A percentile compares a stretch with the other conserved stretches of the same genome.
Conservation (phyloP, 2,888 invertebrate genomes). For the Aleiodes leptofemur region DNA sequence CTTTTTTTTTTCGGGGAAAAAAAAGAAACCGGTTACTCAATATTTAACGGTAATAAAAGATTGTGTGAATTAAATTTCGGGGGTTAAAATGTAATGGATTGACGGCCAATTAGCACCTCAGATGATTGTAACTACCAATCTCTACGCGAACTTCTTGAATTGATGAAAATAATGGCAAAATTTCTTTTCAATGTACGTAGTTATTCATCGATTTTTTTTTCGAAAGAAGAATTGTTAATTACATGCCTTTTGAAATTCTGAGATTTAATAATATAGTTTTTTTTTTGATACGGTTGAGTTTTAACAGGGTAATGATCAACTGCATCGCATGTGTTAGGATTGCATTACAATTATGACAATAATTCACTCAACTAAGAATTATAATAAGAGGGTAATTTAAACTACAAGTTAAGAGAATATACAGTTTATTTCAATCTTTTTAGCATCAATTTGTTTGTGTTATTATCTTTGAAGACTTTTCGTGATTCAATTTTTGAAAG, state of each 20-base stretch:
- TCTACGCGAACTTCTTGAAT: slow-evolving; percentile 56
- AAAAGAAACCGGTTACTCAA: slow-evolving; percentile 19
- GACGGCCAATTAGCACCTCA: slow-evolving; percentile 65
- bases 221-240: slow-evolving; percentile 65
- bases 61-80: not conserved
- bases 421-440: not conserved
- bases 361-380: slow-evolving; percentile 50
- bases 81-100: slow-evolving; percentile 45
- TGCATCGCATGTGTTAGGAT: slow-evolving; percentile 38
- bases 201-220: slow-evolving; percentile 61
- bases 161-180: slow-evolving; percentile 51
- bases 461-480: slow-evolving; percentile 24
- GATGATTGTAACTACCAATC: slow-evolving; percentile 60
- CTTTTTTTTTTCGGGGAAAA: not conserved
- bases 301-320: slow-evolving; percentile 47
- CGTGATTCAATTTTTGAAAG: slow-evolving; percentile 20
- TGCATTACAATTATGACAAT: slow-evolving; percentile 56
- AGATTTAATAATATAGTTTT: slow-evolving; percentile 52
- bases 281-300: slow-evolving; percentile 44
- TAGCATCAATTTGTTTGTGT: slow-evolving; percentile 1
- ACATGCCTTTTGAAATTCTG: slow-evolving; percentile 52
- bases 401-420: slow-evolving; percentile 27
- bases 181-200: slow-evolving; percentile 56
- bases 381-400: slow-evolving; percentile 4
- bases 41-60: not conserved